Conservation (phyloP, 2,888 invertebrate genomes). For the Pristionchus mayeri region DNA sequence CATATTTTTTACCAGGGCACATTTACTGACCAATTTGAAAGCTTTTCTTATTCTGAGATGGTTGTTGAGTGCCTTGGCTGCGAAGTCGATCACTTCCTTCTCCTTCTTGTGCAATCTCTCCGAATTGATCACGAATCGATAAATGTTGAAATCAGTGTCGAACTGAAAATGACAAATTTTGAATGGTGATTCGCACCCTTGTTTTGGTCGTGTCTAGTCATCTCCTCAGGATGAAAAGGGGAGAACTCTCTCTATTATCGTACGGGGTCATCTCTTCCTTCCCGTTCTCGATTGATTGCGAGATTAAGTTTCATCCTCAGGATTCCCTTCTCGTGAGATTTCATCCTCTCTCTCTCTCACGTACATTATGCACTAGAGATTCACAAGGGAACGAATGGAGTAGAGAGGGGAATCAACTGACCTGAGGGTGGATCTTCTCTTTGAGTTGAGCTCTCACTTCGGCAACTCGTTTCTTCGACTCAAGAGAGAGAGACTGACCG, state of each 20-base stretch:
- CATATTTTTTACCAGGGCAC: too few relatives aligned
- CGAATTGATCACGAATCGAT: slow-evolving; percentile 73
- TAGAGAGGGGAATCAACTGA: slow-evolving; percentile 50
- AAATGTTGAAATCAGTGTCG: slow-evolving; percentile 76
- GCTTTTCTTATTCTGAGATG: slow-evolving; percentile 73
- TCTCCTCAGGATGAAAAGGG: slow-evolving; percentile 26
- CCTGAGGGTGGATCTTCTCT: slow-evolving; percentile 72
- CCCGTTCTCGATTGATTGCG: slow-evolving; percentile 17
- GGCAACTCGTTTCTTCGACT: slow-evolving; percentile 67
- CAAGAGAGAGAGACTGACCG: slow-evolving; percentile 68
- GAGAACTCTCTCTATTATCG: slow-evolving; percentile 28
- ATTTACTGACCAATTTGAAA: slow-evolving; percentile 65
- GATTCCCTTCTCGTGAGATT: neutral
- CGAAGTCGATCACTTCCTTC: slow-evolving; percentile 71
- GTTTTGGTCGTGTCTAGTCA: neutral
- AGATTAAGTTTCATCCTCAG: slow-evolving; percentile 34
- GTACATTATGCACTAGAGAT: neutral
- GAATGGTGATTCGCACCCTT: neutral
- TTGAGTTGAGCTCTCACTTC: slow-evolving; percentile 68
- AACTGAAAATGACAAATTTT: slow-evolving; percentile 62
- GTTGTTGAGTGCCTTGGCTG: slow-evolving; percentile 71
- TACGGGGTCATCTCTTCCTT: slow-evolving; percentile 33
- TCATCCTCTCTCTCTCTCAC: neutral
- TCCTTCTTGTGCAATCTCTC: slow-evolving; percentile 66
- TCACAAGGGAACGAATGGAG: neutral